A percentile compares a stretch with the other conserved stretches of the same genome.
Conservation (phyloP, 2,888 invertebrate genomes). For the Gonocerus acuteangulatus region DNA sequence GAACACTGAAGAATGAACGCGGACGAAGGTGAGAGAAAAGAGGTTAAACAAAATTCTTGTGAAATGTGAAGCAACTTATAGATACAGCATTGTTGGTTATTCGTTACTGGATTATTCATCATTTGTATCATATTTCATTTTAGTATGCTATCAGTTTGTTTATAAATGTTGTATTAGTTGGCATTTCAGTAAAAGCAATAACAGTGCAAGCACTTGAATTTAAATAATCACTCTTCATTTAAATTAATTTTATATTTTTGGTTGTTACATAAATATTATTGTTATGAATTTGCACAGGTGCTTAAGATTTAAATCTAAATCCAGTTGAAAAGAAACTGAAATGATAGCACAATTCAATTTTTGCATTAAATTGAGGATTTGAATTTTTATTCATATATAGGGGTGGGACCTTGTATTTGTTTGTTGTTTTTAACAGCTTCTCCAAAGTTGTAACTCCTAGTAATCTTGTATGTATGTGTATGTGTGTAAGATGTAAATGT, state of each 20-base stretch:
- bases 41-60: constrained; percentile 29
- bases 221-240: constrained; percentile 13
- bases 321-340: constrained; percentile 28
- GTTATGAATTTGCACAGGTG: constrained; percentile 16
- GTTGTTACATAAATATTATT: background rate
- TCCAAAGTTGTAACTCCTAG: background rate
- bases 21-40: constrained; percentile 79
- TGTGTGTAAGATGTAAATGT: constrained; percentile 11
- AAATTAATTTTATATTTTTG: constrained; percentile 10
- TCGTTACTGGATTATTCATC: constrained; percentile 24
- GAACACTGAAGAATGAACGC: constrained; percentile 99
- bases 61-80: constrained; percentile 35
- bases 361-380: constrained; percentile 4
- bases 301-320: constrained; percentile 8
- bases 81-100: constrained; percentile 35
- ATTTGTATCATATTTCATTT: constrained; percentile 24
- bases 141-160: constrained; percentile 27
- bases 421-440: constrained; percentile 23
- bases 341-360: constrained; percentile 23
- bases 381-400: constrained; percentile 11
- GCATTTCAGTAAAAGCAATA: constrained; percentile 27
- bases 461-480: constrained; percentile 17
- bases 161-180: constrained; percentile 28
- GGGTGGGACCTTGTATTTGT: constrained; percentile 18
- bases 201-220: constrained; percentile 22